Conservation (phyloP, 2,888 invertebrate species). For the Pyrocoelia pectoralis region DNA sequence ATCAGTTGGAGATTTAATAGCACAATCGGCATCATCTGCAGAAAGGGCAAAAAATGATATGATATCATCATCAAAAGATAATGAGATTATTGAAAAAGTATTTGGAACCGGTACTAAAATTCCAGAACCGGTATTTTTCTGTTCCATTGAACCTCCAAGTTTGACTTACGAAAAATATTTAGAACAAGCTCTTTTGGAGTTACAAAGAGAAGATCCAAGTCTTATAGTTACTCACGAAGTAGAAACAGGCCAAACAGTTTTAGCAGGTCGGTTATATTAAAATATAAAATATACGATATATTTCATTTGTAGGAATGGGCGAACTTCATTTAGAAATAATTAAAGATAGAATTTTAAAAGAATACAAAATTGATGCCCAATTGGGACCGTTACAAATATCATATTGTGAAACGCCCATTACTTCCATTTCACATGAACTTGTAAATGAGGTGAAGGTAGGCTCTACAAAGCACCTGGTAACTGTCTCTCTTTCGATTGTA, state of each 20-base stretch:
- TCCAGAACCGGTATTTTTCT: constrained; percentile 96
- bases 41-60: constrained; percentile 66
- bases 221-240: constrained; percentile 75
- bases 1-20: constrained; percentile 78
- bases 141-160: constrained; percentile 93
- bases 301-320: constrained; percentile 81
- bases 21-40: constrained; percentile 66
- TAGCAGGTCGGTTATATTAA: constrained; percentile 66
- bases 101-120: constrained; percentile 70
- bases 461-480: constrained; percentile 67
- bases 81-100: constrained; percentile 53
- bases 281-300: no score
- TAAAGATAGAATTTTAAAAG: constrained; percentile 83
- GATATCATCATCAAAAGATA: constrained; percentile 42
- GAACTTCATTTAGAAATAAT: constrained; percentile 96
- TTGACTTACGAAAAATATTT: constrained; percentile 75
- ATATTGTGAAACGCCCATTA: constrained; percentile 79
- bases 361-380: constrained; percentile 91
- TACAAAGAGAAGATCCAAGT: constrained; percentile 93
- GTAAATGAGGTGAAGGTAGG: constrained; percentile 72
- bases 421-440: constrained; percentile 59
- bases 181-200: constrained; percentile 80
- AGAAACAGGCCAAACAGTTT: constrained; percentile 87
- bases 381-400: constrained; percentile 92
- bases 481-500: constrained; percentile 69